Percentiles rank a stretch among this genome's conserved stretches.
These are phyloP conservation scores for Bombycilla garrulus DNA, from an alignment of 2,113 vertebrate genomes.

Conservation along the genomic window DNA sequence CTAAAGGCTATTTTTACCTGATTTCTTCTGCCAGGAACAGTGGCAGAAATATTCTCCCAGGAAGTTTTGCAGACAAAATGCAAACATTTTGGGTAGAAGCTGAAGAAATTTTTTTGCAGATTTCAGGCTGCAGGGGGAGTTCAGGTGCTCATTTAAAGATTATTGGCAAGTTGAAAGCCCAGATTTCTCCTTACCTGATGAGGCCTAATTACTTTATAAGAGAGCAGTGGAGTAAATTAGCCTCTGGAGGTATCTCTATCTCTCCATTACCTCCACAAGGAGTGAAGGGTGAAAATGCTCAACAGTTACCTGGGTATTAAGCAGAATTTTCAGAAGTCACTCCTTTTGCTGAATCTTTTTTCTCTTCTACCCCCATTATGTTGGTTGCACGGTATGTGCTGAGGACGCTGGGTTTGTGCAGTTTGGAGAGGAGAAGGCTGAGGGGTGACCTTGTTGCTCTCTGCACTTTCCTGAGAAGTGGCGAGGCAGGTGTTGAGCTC, in stretches of 20 bases:
- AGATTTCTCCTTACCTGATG: background rate
- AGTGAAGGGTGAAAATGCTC: background rate
- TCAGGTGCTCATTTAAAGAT: slow-evolving; percentile 3
- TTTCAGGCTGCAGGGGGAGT: background rate
- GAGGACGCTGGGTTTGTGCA: background rate
- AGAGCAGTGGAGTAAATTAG: slow-evolving; percentile 6
- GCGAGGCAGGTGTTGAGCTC: background rate
- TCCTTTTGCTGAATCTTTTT: background rate
- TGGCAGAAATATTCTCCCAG: background rate
- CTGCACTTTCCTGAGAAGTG: background rate
- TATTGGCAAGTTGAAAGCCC: background rate
- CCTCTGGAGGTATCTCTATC: background rate
- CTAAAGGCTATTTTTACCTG: background rate
- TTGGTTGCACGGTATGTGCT: background rate
- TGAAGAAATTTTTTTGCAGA: background rate
- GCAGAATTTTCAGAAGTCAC: background rate
- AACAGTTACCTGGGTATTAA: background rate
- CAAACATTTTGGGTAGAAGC: background rate
- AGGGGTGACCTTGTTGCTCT: accelerated
- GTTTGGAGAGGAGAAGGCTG: background rate
- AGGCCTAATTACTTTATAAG: slow-evolving; percentile 19
- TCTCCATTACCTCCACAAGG: background rate
- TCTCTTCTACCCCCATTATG: accelerated
- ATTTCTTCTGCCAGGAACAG: background rate
- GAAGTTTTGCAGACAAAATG: background rate